These are phyloP conservation scores for Pithys albifrons DNA, from an alignment of 2,113 vertebrate species.

Conservation along the genomic window DNA sequence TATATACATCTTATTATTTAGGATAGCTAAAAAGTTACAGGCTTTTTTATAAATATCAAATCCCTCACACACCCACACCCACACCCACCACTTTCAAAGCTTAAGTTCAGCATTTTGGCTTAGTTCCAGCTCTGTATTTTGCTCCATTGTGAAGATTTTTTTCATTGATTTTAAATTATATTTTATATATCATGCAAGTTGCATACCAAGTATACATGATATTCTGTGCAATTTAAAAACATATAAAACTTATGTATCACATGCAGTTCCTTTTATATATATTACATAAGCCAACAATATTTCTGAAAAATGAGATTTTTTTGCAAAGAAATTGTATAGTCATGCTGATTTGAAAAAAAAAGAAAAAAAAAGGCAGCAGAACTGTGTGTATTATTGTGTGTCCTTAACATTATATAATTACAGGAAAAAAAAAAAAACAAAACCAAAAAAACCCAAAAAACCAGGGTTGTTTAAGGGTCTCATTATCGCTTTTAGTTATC, in stretches of 20 bases:
- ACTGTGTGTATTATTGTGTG: not conserved
- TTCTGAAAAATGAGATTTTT: not conserved
- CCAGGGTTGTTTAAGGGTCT: not conserved
- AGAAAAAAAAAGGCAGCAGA: not conserved
- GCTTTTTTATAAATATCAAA: not conserved
- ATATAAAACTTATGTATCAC: not conserved
- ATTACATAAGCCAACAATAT: not conserved
- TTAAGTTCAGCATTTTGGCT: not conserved
- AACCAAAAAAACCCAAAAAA: no score
- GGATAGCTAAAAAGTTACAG: not conserved
- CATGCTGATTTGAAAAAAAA: not conserved
- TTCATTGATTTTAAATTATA: not conserved
- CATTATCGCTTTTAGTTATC: not conserved
- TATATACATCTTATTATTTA: not conserved
- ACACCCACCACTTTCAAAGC: not conserved
- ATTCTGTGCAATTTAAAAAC: not conserved
- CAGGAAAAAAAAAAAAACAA: not conserved
- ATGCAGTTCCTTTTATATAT: not conserved
- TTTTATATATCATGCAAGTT: not conserved
- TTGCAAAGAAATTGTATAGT: not conserved
- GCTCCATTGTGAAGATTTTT: not conserved
- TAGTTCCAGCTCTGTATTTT: not conserved
- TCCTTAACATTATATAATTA: not conserved
- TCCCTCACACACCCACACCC: no score
- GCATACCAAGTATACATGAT: not conserved